Conservation (phyloP, 2,797 vertebrate genomes). For the Anabas testudineus region DNA sequence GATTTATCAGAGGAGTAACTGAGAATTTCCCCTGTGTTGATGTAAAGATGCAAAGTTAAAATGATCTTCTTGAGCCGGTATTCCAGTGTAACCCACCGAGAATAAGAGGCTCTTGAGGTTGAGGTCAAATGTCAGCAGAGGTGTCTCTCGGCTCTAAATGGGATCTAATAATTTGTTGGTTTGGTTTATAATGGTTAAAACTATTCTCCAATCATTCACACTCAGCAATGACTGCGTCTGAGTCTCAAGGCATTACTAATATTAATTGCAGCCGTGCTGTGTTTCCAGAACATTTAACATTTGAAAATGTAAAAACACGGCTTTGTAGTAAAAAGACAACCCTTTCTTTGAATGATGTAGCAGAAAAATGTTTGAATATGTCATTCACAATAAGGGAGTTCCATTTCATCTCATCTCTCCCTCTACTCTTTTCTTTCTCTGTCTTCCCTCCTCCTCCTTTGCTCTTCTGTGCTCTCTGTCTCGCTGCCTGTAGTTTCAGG, state of each 20-base stretch:
- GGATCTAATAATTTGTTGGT: not conserved
- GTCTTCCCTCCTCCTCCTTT: conserved; percentile 25
- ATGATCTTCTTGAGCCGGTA: conserved; percentile 2
- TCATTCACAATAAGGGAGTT: conserved; percentile 40
- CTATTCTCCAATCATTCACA: not conserved
- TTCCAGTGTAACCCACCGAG: not conserved
- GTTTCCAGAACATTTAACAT: not conserved
- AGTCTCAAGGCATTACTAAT: not conserved
- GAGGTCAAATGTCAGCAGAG: conserved; percentile 55
- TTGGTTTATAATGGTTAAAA: conserved; percentile 6
- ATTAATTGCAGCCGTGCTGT: not conserved
- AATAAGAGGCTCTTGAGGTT: conserved; percentile 19
- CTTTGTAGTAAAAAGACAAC: not conserved
- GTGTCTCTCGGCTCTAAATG: conserved; percentile 46
- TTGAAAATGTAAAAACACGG: not conserved
- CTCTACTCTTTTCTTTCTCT: conserved; percentile 15
- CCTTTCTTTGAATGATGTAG: conserved; percentile 9
- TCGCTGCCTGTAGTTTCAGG: conserved; percentile 75
- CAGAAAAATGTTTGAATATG: conserved; percentile 38
- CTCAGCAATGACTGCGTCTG: not conserved
- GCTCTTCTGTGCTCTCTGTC: conserved; percentile 25
- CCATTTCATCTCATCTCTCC: conserved; percentile 39
- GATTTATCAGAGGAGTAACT: conserved; percentile 29
- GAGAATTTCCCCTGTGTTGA: conserved; percentile 25
- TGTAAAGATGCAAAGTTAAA: conserved; percentile 13